These are phyloP conservation scores for Neria commutata DNA, from an alignment of 2,888 invertebrate species.

Conservation along the genomic window DNA sequence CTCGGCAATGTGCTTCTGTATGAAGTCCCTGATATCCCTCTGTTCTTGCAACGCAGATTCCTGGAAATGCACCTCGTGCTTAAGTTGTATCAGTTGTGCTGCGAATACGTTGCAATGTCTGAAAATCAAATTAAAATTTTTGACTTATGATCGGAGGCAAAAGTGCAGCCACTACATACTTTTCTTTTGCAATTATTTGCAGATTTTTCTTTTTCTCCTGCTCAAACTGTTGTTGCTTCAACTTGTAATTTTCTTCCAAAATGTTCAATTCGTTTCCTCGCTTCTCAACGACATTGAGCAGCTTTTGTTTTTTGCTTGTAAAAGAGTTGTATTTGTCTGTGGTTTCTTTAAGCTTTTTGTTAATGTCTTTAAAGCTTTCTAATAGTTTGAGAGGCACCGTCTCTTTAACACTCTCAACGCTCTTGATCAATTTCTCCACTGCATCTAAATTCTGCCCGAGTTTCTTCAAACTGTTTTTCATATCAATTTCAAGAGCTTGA, in stretches of 20 bases:
- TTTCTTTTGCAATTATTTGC: not conserved
- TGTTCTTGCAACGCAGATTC: slow-evolving; percentile 29
- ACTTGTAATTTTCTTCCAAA: slow-evolving; percentile 15
- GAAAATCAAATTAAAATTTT: not conserved
- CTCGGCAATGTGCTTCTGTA: slow-evolving; percentile 26
- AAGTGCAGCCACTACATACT: not conserved
- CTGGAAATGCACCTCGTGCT: slow-evolving; percentile 22
- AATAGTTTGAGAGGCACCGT: slow-evolving; percentile 32
- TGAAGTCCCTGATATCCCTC: slow-evolving; percentile 28
- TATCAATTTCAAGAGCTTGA: slow-evolving; percentile 28
- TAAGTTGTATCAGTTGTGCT: slow-evolving; percentile 3
- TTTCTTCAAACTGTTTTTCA: slow-evolving; percentile 28
- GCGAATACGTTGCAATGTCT: not conserved
- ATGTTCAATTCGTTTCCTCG: slow-evolving; percentile 6
- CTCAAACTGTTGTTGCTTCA: slow-evolving; percentile 15
- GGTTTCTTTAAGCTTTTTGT: slow-evolving; percentile 14
- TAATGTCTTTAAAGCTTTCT: slow-evolving; percentile 29
- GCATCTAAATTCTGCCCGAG: slow-evolving; percentile 31
- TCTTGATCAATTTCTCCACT: slow-evolving; percentile 25
- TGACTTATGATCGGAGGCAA: not conserved
- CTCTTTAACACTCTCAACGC: slow-evolving; percentile 34
- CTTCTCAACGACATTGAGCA: slow-evolving; percentile 19
- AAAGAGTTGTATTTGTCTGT: no score
- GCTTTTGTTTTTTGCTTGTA: slow-evolving; percentile 3
- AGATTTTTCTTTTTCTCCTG: slow-evolving; percentile 13